Evolutionary conservation across 2,888 invertebrate species (phyloP).

Genomic region (Drosophila rubida): DNA sequence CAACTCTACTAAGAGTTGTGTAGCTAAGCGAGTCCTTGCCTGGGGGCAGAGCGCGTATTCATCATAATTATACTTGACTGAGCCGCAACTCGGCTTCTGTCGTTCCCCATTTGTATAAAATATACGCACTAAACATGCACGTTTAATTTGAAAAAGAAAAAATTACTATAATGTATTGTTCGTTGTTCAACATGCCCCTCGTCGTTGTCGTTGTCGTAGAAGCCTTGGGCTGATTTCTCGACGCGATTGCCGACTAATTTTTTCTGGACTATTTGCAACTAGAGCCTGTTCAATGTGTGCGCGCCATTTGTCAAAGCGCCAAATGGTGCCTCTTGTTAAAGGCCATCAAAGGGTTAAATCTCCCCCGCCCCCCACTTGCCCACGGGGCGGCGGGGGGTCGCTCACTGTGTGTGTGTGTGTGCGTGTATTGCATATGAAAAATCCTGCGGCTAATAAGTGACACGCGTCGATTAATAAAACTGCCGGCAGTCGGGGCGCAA

Average conservation of each 20-base stretch:
- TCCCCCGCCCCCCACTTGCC: not conserved
- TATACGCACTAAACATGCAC: slow-evolving; percentile 74
- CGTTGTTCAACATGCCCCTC: slow-evolving; percentile 8
- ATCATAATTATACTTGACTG: slow-evolving; percentile 45
- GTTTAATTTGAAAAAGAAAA: slow-evolving; percentile 68
- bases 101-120: slow-evolving; percentile 45
- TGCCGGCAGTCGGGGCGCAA: slow-evolving; percentile 32
- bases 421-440: slow-evolving; percentile 65
- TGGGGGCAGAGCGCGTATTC: slow-evolving; percentile 19
- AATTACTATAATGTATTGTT: slow-evolving; percentile 60
- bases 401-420: slow-evolving; percentile 16
- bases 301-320: slow-evolving; percentile 74
- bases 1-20: too few relatives aligned
- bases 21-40: too few relatives aligned
- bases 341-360: slow-evolving; percentile 69
- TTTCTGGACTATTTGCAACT: slow-evolving; percentile 39
- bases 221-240: slow-evolving; percentile 52
- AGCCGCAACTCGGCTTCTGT: slow-evolving; percentile 25
- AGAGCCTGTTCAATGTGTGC: slow-evolving; percentile 45
- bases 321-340: slow-evolving; percentile 56
- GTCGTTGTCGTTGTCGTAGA: slow-evolving; percentile 4
- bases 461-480: slow-evolving; percentile 78
- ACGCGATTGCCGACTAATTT: slow-evolving; percentile 52
- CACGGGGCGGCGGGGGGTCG: too few relatives aligned
- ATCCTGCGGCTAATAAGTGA: slow-evolving; percentile 78